Conservation (phyloP, 1,140 invertebrate species). For the Anoplolepis gracilipes region DNA sequence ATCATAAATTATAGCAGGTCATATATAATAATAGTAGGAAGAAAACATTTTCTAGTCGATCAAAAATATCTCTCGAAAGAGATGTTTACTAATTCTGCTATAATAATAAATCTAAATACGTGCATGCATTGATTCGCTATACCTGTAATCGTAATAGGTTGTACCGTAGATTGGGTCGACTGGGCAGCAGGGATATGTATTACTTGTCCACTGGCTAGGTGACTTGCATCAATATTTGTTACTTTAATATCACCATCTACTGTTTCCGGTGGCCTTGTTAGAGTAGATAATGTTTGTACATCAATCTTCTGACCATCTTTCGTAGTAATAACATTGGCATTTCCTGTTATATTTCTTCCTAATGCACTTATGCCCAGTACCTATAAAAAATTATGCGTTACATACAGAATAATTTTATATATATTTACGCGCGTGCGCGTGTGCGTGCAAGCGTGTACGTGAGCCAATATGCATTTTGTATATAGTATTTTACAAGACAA, state of each 20-base stretch:
- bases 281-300: constrained; percentile 80
- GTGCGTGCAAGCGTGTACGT: too few relatives aligned
- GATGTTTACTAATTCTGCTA: background rate
- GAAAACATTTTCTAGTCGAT: too few relatives aligned
- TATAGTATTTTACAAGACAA: too few relatives aligned
- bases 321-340: constrained; percentile 80
- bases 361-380: constrained; percentile 83
- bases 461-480: too few relatives aligned
- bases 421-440: too few relatives aligned
- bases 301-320: constrained; percentile 85
- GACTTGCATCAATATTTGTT: constrained; percentile 83
- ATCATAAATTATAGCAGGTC: background rate
- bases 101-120: background rate
- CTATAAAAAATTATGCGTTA: constrained; percentile 61
- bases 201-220: constrained; percentile 83
- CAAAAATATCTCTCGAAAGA: background rate
- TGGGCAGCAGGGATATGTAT: constrained; percentile 84
- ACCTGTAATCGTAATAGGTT: constrained; percentile 88
- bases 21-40: too few relatives aligned
- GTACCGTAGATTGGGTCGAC: constrained; percentile 81
- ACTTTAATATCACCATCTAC: constrained; percentile 82
- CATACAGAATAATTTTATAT: background rate
- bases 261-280: constrained; percentile 80
- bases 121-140: background rate
- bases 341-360: constrained; percentile 75